Percentiles rank a stretch among this genome's conserved stretches.
phyloP scores from a whole-genome alignment of 2,113 vertebrate species.

The Poeciliopsis prolifica region DNA sequence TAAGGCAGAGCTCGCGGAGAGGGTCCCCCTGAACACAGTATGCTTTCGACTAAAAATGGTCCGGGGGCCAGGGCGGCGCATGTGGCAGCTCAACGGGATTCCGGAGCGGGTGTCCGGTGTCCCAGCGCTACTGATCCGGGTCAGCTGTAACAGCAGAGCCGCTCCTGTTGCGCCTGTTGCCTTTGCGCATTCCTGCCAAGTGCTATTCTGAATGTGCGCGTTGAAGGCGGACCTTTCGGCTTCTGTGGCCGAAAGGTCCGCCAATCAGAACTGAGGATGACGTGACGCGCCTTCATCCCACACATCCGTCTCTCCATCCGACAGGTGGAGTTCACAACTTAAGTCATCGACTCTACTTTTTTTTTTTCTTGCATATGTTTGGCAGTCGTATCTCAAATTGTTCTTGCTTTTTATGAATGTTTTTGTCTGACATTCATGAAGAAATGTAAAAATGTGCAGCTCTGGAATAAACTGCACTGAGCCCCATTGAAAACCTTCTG shows the following conservation, averaged over 20 bases:
- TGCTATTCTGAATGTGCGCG: conserved; percentile 49
- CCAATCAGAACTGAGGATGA: neutral
- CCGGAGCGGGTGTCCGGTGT: conserved; percentile 61
- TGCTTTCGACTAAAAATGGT: conserved; percentile 73
- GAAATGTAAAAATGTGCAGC: too few relatives aligned
- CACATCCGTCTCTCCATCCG: neutral
- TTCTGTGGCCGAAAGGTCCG: neutral
- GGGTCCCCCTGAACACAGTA: conserved; percentile 27
- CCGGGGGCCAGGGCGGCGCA: conserved; percentile 11
- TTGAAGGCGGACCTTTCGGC: conserved; percentile 29
- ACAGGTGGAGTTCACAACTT: neutral
- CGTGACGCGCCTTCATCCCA: neutral
- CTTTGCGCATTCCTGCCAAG: conserved; percentile 70
- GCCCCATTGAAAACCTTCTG: too few relatives aligned
- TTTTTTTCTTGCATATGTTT: too few relatives aligned
- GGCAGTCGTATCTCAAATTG: too few relatives aligned
- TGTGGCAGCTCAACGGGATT: conserved; percentile 41
- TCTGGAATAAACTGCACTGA: too few relatives aligned
- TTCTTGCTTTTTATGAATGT: too few relatives aligned
- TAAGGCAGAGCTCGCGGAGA: conserved; percentile 50
- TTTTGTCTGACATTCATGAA: too few relatives aligned
- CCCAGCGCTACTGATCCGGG: conserved; percentile 39
- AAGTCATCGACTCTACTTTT: neutral
- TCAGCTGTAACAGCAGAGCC: conserved; percentile 49
- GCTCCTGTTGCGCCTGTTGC: conserved; percentile 63